Base-by-base conservation (phyloP, 2,113 vertebrate species). In the Formicarius rufipectus region DNA sequence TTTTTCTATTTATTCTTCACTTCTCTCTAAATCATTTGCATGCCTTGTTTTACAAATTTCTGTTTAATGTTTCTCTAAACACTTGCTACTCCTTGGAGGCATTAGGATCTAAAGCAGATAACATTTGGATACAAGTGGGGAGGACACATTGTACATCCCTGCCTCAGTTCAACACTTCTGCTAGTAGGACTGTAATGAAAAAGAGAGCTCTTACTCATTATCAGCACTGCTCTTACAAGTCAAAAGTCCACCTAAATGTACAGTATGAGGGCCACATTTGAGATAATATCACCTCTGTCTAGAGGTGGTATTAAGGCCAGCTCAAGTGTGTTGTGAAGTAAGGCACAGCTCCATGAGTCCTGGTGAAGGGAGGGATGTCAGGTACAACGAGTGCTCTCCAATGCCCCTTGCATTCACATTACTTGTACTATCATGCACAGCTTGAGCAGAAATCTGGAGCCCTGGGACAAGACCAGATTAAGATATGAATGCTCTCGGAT, bases 51-150 rank as follows among this genome's bases (percentile, higher is more conserved):
- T 90, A 49, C 39, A 84, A 40, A 59, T 96, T 96, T 86, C 30
- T 87, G 5, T 88, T 95, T 85, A 55, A 53, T 66, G 5, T 86
- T 95, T 93, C 68, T 95, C 77, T 75, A 84, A 94, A 78, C 37
- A 91, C 30, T 60, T 75, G 66, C 82, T 50, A 58, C 39, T 66
- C 63, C 62, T 92, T 50, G 33, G 19, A 84, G 75, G 22, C 28
- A 76, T 45, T 55, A 60, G 59, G 9, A 79, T 93, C 63, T 91
- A 95, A 88, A 84, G 66, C 12, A 62, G 23, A n/a, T 3, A 77
- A 37, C 5, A 79, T 31, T 21, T 75, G 45, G 72, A 64, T 47
- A 31, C 50, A 93, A 87, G 27, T 25, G 9, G 3, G 10, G 22
- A 42, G 63, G 50, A 72, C 63, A 25, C 23, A 35, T 24, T 71